Evolutionary conservation across 2,113 vertebrate genomes (phyloP), one percentile per base, ranked within the genome.

Genomic region (Orthonyx spaldingii): DNA sequence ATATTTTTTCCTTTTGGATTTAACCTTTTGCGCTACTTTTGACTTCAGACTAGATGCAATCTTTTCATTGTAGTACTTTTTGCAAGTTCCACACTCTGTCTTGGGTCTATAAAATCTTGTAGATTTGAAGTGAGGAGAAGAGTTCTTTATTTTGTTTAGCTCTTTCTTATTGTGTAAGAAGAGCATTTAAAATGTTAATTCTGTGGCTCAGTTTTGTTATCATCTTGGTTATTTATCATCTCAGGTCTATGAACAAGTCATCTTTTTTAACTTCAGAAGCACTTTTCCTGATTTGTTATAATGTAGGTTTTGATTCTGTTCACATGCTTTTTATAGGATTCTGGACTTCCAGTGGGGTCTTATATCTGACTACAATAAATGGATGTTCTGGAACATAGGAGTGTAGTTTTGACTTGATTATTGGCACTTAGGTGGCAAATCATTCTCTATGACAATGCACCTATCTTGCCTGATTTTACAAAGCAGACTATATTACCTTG

Each of bases 191-290:
- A 93, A 42, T 76, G 24, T 27, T 75, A 52, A 88, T 91, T 92
- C 30, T 56, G 32, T 39, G 56, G 7, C 39, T 89, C 4, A 1
- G 50, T 91, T 90, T 93, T 78, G 59, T 60, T 56, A 52, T 55
- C 28, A 59, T 69, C 41, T 72, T 15, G 3, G 42, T 64, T 59
- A 72, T 95, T 96, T 96, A 68, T 91, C 52, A 59, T 82, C 44
- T 93, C 14, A 52, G 49, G 46, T 90, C 39, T 75, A 37, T 53
- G 39, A 61, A 55, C 20, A 87, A 88, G n/a, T 68, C 5, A 46
- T 65, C 80, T 92, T 47, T 89, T 96, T 95, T 93, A 91, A 87
- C 64, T 93, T 77, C 46, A 82, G 84, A 79, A 82, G 9, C 27
- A 63, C 30, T 75, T 86, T 64, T 83, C 15, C 28, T 70, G 22